These are phyloP conservation scores for Megalops cyprinoides DNA, from an alignment of 2,797 vertebrate species.

Conservation along the genomic window DNA sequence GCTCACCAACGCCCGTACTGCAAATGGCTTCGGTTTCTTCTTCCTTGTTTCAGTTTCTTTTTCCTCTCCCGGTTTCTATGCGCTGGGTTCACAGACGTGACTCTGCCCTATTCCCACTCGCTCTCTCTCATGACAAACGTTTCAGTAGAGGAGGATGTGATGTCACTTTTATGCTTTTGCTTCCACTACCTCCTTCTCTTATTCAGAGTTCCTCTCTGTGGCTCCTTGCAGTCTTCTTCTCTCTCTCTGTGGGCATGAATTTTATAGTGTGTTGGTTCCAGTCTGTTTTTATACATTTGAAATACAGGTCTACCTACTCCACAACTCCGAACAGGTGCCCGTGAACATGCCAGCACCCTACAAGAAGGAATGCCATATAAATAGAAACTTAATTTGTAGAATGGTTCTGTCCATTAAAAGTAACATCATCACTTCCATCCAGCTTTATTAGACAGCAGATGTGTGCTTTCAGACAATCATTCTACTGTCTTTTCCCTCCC, in stretches of 20 bases:
- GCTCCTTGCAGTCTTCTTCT: background rate
- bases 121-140: background rate
- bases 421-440: too few species aligned
- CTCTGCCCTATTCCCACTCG: background rate
- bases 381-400: background rate
- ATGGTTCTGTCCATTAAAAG: background rate
- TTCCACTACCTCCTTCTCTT: background rate
- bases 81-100: background rate
- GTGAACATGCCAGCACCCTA: background rate
- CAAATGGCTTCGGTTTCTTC: background rate
- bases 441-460: too few species aligned
- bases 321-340: background rate
- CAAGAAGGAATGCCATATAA: background rate
- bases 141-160: background rate
- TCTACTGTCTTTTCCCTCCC: too few species aligned
- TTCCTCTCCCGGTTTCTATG: background rate
- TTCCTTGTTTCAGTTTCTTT: background rate
- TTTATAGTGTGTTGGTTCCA: background rate
- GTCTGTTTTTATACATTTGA: background rate
- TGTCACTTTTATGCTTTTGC: background rate
- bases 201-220: background rate
- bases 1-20: background rate
- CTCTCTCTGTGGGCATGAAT: background rate
- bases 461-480: too few species aligned
- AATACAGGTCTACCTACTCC: background rate